A percentile compares a stretch with the other conserved stretches of the same genome.
Conservation (phyloP, 2,797 vertebrate species). For the Myiothlypis coronata region DNA sequence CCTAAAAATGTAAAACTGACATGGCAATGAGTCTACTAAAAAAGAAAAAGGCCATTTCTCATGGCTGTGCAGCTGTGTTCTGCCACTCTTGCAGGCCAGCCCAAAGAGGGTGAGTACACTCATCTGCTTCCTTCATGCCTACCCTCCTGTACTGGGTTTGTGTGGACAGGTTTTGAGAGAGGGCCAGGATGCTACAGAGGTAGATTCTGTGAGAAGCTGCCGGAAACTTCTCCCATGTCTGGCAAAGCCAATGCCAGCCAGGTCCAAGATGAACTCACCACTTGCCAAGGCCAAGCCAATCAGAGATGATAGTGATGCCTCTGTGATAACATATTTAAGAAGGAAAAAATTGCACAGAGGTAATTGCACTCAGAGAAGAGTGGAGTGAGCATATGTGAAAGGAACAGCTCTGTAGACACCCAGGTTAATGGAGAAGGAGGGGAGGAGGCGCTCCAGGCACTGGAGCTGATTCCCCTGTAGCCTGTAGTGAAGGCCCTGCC, state of each 20-base stretch:
- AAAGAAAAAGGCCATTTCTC: background rate
- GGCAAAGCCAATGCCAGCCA: background rate
- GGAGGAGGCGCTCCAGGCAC: background rate
- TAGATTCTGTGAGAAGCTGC: background rate
- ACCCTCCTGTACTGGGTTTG: background rate
- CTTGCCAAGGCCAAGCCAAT: rapidly evolving
- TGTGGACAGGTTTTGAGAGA: background rate
- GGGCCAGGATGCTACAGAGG: too few species aligned
- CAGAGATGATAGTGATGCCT: background rate
- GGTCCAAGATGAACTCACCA: background rate
- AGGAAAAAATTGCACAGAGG: background rate
- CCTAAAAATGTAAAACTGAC: background rate
- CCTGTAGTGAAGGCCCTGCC: background rate
- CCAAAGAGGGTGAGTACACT: rapidly evolving
- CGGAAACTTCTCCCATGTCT: background rate
- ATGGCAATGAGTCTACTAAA: background rate
- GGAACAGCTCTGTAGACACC: background rate
- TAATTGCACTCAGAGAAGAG: background rate
- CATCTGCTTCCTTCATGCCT: background rate
- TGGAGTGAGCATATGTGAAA: background rate
- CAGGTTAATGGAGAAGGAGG: background rate
- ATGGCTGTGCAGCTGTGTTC: background rate
- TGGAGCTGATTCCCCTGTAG: background rate
- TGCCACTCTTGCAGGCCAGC: background rate
- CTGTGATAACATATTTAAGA: background rate